These are phyloP conservation scores for Sceliomorpha sp. DNA, from an alignment of 2,888 invertebrate genomes.

Conservation along the genomic window DNA sequence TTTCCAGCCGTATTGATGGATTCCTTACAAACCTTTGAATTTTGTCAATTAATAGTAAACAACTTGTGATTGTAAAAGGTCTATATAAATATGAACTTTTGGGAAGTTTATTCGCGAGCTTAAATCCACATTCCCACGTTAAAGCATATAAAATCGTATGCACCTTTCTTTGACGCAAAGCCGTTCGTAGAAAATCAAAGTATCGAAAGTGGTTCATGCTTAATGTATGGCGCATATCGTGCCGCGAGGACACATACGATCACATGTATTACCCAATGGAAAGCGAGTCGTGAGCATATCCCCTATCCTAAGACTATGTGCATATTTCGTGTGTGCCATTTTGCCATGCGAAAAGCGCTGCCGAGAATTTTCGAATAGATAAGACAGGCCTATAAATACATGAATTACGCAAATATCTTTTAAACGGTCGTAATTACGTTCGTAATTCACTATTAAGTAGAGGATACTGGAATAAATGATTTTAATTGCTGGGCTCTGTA, in stretches of 20 bases:
- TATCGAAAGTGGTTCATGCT: constrained; percentile 69
- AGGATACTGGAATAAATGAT: too few relatives aligned
- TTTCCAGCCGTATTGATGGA: too few relatives aligned
- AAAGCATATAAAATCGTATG: constrained; percentile 19
- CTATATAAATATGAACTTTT: too few relatives aligned
- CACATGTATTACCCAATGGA: constrained; percentile 68
- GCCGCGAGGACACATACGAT: constrained; percentile 60
- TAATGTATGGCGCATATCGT: constrained; percentile 63
- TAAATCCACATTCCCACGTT: constrained; percentile 23
- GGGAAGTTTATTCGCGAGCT: too few relatives aligned
- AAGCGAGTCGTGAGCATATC: constrained; percentile 40
- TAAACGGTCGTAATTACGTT: too few relatives aligned
- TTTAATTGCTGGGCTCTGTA: too few relatives aligned
- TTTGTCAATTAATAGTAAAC: too few relatives aligned
- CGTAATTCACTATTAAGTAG: too few relatives aligned
- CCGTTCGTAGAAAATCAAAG: constrained; percentile 56
- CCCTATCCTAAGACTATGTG: constrained; percentile 28
- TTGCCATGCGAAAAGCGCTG: background rate
- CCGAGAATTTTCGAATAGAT: background rate
- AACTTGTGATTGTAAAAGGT: too few relatives aligned
- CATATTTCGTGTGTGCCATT: constrained; percentile 21
- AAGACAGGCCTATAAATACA: constrained; percentile 4
- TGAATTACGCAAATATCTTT: constrained; percentile 4
- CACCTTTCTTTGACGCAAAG: constrained; percentile 13
- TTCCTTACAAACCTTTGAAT: too few relatives aligned